phyloP scores from a whole-genome alignment of 1,140 invertebrate species.

The Anastrepha ludens region DNA sequence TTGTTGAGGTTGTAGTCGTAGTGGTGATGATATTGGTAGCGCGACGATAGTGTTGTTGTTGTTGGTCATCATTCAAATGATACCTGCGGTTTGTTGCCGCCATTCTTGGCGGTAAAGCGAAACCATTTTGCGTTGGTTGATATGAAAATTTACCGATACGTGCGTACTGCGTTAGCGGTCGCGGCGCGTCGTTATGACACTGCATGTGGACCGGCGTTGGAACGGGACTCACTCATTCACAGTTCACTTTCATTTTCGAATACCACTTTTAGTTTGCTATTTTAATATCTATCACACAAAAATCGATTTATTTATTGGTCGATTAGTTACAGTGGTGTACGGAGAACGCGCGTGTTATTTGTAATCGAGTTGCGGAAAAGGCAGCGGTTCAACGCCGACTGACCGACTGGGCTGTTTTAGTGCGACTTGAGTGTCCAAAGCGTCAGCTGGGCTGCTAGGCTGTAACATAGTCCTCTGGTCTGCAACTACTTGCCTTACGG shows the following conservation, averaged over 20 bases:
- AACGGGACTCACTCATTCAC: not conserved
- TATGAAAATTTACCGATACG: slow-evolving; percentile 40
- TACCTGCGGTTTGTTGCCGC: slow-evolving; percentile 28
- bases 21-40: not conserved
- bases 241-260: slow-evolving; percentile 39
- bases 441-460: not conserved
- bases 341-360: slow-evolving; percentile 4
- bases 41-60: not conserved
- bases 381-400: slow-evolving; percentile 23
- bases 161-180: slow-evolving; percentile 41
- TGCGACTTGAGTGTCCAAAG: slow-evolving; percentile 2
- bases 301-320: slow-evolving; percentile 17
- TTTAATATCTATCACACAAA: not conserved
- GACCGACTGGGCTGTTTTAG: not conserved
- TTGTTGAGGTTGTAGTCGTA: slow-evolving; percentile 7
- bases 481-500: not conserved
- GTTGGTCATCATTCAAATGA: slow-evolving; percentile 17
- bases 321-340: slow-evolving; percentile 6
- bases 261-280: not conserved
- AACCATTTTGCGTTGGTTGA: slow-evolving; percentile 24
- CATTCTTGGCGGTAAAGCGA: not conserved
- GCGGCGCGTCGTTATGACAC: not conserved
- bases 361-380: slow-evolving; percentile 2
- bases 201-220: slow-evolving; percentile 7
- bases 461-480: not conserved